Base-by-base conservation (phyloP, 1,140 invertebrate genomes). In the Ceratina japonica region DNA sequence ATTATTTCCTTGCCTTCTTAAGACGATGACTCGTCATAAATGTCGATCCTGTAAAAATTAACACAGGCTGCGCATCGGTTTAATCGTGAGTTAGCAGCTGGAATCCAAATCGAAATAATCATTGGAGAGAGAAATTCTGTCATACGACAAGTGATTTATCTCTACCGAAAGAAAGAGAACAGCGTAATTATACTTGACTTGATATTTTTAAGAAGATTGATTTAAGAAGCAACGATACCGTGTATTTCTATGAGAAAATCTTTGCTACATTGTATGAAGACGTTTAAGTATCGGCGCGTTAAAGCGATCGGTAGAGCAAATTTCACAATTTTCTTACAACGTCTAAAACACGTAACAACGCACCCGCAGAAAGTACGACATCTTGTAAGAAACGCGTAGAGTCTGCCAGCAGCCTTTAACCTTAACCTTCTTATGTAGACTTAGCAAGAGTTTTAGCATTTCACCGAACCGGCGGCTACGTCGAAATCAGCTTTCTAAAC, bases 401-500 rank as follows among this genome's bases (percentile, higher is more conserved):
- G 5, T 44, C 59, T 16, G 24, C 16, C 37, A 61, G 44, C 71
- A 62, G 44, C 59, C 37, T 73, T 73, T 44, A 63, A 64, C 61
- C 24, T 74, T 62, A 62, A 63, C 59, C 59, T 73, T 73, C 59
- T 63, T 51, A 59, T 49, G 49, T 69, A 49, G 20, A 59, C 37
- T 16, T 31, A 49, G 64, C 31, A 56, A n/a, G 15, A 66, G 7
- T 51, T 76, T 69, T n/a, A 76, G n/a, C 54, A 22, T 70, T 70
- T 76, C 74, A 27, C 74, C 37, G 31, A 69, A 69, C 37, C 37
- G 37, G 37, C 37, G 37, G 64, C 49, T 3, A 12, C 24, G 13
- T 37, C 73, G 18, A 66, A 58, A 13, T 31, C 74, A 59, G 56
- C 74, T 76, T 76, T 76, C 74, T 76, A 69, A 70, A 59, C 74